Base-by-base conservation (phyloP, 2,113 vertebrate genomes). In the Bubalus kerabau region DNA sequence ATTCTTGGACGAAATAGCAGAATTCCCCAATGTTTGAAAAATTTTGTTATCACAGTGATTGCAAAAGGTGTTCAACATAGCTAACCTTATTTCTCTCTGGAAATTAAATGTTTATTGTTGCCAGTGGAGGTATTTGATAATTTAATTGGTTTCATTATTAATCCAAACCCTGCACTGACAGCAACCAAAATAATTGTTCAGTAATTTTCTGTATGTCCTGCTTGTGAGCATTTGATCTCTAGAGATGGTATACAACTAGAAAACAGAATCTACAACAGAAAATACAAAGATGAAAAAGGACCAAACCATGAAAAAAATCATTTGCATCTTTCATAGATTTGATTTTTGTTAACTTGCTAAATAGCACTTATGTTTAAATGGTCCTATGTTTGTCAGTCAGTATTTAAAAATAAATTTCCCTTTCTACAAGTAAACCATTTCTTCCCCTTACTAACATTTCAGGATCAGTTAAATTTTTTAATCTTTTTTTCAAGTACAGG, bases 121-220 rank as follows among this genome's bases (percentile, higher is more conserved):
- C 36, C 57, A 94, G 60, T 71, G 52, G 62, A 95, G 30, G 16
- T 84, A 94, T 94, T 56, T 90, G 91, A 97, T 36, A 15, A 96
- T 89, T 87, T 97, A 97, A 97, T 93, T 97, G 86, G 82, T 91
- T 97, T 97, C n/a, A 82, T 96, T 95, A 97, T 97, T 96, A 97
- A 95, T 96, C 59, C 23, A 78, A 96, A 87, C 9, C 60, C 80
- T 87, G 23, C 54, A 92, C 0, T 94, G 90, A 97, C 64, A 94
- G 43, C 64, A 97, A 82, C 28, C 64, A 95, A 97, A 97, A 87
- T 88, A 95, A 91, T 32, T 43, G 89, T 81, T 17, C 14, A 74
- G 40, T 59, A 94, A 96, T 96, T 92, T 95, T 95, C 71, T 90
- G 28, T 81, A 90, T 30, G 32, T 95, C n/a, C 59, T 71, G 36